Percentiles rank a stretch among this genome's conserved stretches.
Conservation (phyloP, 2,113 vertebrate genomes). For the Monarcha castaneiventris region DNA sequence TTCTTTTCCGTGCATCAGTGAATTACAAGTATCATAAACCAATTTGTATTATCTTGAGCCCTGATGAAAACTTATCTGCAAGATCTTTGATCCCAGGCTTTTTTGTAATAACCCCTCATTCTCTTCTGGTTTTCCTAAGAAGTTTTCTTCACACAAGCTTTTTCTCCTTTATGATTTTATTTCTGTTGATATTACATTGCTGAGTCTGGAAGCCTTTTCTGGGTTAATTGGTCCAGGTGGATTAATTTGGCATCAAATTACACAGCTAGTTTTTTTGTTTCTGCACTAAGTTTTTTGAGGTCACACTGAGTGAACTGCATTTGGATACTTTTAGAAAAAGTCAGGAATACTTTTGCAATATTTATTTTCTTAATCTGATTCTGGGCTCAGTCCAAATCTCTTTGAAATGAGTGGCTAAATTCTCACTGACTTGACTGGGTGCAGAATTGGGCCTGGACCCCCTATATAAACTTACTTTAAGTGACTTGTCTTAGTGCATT, state of each 20-base stretch:
- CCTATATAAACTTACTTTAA: not conserved
- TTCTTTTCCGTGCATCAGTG: not conserved
- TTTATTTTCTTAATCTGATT: not conserved
- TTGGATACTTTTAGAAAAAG: conserved; percentile 2
- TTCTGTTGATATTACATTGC: conserved; percentile 80
- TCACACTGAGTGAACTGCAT: conserved; percentile 52
- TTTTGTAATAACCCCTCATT: conserved; percentile 21
- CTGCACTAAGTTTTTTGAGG: conserved; percentile 70
- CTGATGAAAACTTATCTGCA: not conserved
- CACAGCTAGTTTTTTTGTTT: conserved; percentile 44
- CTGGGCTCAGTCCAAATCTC: not conserved
- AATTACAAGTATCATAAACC: not conserved
- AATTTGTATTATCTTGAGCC: not conserved
- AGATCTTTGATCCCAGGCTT: conserved; percentile 69
- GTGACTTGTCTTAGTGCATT: not conserved
- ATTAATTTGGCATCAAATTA: conserved; percentile 83
- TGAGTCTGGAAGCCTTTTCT: conserved; percentile 73
- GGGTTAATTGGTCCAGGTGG: conserved; percentile 82
- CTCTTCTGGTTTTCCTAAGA: conserved; percentile 62
- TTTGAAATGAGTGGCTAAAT: not conserved
- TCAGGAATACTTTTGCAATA: conserved; percentile 8
- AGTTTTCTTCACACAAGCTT: conserved; percentile 62
- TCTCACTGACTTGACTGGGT: not conserved
- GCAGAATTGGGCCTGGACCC: not conserved
- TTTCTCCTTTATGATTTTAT: conserved; percentile 73